Evolutionary conservation across 2,888 invertebrate genomes (phyloP), one percentile per base, ranked within the genome.

Genomic region (Epistrophella euchroma): DNA sequence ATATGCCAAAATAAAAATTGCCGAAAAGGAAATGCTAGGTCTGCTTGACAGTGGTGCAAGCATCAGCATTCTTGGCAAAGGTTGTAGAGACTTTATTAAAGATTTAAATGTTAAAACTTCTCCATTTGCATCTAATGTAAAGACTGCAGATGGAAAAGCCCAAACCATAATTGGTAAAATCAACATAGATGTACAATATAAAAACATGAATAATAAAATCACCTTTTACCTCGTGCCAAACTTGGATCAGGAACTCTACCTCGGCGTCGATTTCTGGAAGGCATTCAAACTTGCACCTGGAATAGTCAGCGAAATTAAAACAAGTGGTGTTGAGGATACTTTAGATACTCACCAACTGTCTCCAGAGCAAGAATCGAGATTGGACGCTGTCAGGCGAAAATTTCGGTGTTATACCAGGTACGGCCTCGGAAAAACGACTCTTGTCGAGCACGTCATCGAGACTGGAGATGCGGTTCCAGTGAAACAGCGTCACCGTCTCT

Each of bases 391-490:
- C 35, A 58, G 37, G 6, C 58, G n/a, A 13, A 37, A 35, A 2
- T 35, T 56, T 15, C n/a, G 28, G 32, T 56, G 56, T 32, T 56
- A 56, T 56, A 32, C 56, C 28, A 32, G 10, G 5, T 32, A 32
- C 32, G 35, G 64, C 40, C 58, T 78, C 3, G 80, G 83, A 9
- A 66, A 60, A 55, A 87, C 76, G 22, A 19, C 25, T 17, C 50
- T 77, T 15, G 17, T 50, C 4, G 37, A 56, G 19, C 79, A 80
- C 19, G 37, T 47, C 17, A 28, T 28, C 28, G 28, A 76, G 11
- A 58, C 62, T 3, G 74, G 80, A 13, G 35, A 37, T 6, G 37
- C 35, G 58, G 19, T 19, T 37, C 37, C 17, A 22, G 58, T 19
- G 13, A 37, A 37, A 13, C 37, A 37, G 9, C 37, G 37, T 35